Evolutionary conservation across 2,888 invertebrate species (phyloP).

Genomic region (Chironomus tentans): DNA sequence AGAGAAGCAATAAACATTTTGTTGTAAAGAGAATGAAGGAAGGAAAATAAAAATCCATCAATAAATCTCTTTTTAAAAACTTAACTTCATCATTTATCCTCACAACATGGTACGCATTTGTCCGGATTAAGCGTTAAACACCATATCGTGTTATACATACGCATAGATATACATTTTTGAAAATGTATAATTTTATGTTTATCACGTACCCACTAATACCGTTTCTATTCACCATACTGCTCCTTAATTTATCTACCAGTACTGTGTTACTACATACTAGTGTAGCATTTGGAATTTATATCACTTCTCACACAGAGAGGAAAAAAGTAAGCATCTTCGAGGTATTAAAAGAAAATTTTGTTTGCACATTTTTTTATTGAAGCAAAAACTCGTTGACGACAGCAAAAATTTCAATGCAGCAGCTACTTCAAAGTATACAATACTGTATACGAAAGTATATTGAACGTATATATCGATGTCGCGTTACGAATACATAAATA

Average conservation of each 20-base stretch:
- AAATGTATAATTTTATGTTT: constrained; percentile 3
- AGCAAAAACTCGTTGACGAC: neutral
- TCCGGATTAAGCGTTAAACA: constrained; percentile 1
- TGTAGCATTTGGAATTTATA: too few relatives aligned
- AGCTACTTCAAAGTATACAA: neutral
- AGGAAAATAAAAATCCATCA: neutral
- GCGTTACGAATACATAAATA: constrained; percentile 10
- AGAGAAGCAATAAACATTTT: too few relatives aligned
- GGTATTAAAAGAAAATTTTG: too few relatives aligned
- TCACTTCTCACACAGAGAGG: too few relatives aligned
- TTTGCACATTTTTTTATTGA: too few relatives aligned
- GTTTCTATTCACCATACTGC: too few relatives aligned
- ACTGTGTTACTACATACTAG: too few relatives aligned
- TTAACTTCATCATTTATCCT: neutral
- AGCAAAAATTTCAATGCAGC: too few relatives aligned
- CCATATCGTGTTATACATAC: too few relatives aligned
- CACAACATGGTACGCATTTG: constrained; percentile 1
- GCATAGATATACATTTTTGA: neutral
- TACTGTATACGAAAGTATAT: neutral
- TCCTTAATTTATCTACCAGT: too few relatives aligned
- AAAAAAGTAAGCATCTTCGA: too few relatives aligned
- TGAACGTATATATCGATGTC: neutral
- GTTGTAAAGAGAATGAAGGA: neutral
- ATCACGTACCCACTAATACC: constrained; percentile 14
- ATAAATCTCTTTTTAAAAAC: neutral